Conservation (phyloP, 1,140 invertebrate genomes). For the Calosoma granatense region DNA sequence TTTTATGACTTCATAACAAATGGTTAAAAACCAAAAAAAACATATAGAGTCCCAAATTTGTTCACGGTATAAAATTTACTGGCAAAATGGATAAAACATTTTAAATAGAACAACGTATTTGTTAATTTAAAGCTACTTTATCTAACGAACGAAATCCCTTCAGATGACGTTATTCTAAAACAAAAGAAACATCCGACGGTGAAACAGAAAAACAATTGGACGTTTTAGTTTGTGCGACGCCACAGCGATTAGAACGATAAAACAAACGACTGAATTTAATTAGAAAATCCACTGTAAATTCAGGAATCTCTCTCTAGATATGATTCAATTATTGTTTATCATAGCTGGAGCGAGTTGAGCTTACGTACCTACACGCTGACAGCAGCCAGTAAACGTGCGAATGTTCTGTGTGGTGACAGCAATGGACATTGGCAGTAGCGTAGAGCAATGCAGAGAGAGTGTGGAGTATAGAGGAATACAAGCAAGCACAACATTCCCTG, state of each 20-base stretch:
- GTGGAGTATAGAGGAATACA: no score
- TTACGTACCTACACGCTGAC: background rate
- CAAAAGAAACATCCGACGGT: background rate
- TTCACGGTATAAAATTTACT: no score
- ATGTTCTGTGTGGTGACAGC: background rate
- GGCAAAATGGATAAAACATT: background rate
- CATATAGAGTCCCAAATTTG: no score
- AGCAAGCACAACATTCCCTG: background rate
- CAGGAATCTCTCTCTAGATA: background rate
- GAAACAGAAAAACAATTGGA: slow-evolving; percentile 6
- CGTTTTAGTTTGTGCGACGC: background rate
- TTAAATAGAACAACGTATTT: slow-evolving; percentile 2
- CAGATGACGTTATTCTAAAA: slow-evolving; percentile 1
- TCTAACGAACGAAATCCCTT: slow-evolving; percentile 8
- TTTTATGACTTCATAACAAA: no score
- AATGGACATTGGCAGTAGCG: no score
- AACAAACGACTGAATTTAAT: slow-evolving; percentile 5
- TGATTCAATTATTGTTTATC: slow-evolving; percentile 9
- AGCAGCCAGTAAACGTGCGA: no score
- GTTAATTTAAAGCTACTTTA: slow-evolving; percentile 5
- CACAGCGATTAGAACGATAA: background rate
- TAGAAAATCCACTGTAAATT: slow-evolving; percentile 8
- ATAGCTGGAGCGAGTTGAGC: background rate
- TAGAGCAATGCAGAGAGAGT: no score
- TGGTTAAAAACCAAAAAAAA: no score